Evolutionary conservation across 2,888 invertebrate genomes (phyloP).

Genomic region (Gerris lacustris): DNA sequence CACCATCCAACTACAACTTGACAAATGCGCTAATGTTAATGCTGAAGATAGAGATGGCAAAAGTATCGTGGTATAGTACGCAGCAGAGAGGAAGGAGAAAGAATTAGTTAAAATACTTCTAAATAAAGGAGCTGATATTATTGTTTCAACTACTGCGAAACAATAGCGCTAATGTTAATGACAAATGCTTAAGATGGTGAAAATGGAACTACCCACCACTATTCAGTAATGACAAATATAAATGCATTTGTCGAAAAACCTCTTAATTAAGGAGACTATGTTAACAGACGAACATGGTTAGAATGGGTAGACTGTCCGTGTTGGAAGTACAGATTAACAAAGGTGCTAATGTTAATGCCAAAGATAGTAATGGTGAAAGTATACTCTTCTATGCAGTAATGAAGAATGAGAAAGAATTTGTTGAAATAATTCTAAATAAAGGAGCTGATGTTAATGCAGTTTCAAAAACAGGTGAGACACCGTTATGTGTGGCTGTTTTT

Average conservation of each 20-base stretch:
- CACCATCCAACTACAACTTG: not conserved
- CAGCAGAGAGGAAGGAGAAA: not conserved
- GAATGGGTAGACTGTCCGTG: too few relatives aligned
- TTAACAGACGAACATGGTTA: too few relatives aligned
- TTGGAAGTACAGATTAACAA: too few relatives aligned
- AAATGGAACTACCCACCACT: too few relatives aligned
- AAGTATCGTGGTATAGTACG: not conserved
- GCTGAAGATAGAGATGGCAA: not conserved
- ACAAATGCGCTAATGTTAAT: constrained; percentile 2
- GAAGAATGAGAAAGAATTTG: not conserved
- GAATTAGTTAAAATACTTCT: not conserved
- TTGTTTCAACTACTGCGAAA: too few relatives aligned
- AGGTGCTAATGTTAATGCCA: too few relatives aligned
- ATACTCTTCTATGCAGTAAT: constrained; percentile 1
- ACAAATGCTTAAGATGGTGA: too few relatives aligned
- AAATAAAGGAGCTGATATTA: not conserved
- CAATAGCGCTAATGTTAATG: too few relatives aligned
- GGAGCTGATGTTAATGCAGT: not conserved
- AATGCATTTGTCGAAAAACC: too few relatives aligned
- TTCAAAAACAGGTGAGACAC: not conserved
- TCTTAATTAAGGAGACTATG: too few relatives aligned
- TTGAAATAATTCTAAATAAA: not conserved
- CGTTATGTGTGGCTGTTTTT: not conserved
- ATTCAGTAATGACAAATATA: too few relatives aligned
- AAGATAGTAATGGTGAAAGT: not conserved